A percentile compares a stretch with the other conserved stretches of the same genome.
phyloP scores from a whole-genome alignment of 1,140 invertebrate species.

The Phymorhynchus buccinoides region DNA sequence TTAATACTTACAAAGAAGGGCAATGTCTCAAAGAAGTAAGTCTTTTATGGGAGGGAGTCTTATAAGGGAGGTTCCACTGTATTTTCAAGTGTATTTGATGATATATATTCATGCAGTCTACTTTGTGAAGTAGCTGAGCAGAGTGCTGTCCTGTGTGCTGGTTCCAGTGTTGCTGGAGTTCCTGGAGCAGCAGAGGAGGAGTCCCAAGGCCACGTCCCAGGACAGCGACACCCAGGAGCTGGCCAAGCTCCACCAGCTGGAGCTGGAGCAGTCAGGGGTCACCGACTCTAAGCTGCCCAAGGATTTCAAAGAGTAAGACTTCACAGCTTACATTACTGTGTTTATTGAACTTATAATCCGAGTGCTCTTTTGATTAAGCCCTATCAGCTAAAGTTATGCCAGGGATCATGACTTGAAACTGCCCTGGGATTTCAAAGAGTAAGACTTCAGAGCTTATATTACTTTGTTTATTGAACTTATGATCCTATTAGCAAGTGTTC shows the following conservation, averaged over 20 bases:
- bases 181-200: constrained; percentile 79
- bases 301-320: constrained; percentile 75
- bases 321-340: too few species aligned
- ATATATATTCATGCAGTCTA: too few species aligned
- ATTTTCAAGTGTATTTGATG: too few species aligned
- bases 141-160: not conserved
- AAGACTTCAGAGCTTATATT: constrained; percentile 55
- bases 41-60: too few species aligned
- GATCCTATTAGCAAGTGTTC: too few species aligned
- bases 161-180: constrained; percentile 83
- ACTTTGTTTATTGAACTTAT: too few species aligned
- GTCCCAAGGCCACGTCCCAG: constrained; percentile 79
- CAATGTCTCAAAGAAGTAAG: too few species aligned
- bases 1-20: too few species aligned
- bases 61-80: too few species aligned
- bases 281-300: constrained; percentile 65
- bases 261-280: constrained; percentile 76
- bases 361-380: too few species aligned
- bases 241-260: constrained; percentile 78
- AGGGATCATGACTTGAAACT: constrained; percentile 55
- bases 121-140: not conserved
- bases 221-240: constrained; percentile 79
- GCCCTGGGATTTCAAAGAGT: constrained; percentile 76
- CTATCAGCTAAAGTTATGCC: too few species aligned
- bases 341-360: too few species aligned